These are phyloP conservation scores for Pteromalus puparum DNA, from an alignment of 1,140 invertebrate species.

Conservation along the genomic window DNA sequence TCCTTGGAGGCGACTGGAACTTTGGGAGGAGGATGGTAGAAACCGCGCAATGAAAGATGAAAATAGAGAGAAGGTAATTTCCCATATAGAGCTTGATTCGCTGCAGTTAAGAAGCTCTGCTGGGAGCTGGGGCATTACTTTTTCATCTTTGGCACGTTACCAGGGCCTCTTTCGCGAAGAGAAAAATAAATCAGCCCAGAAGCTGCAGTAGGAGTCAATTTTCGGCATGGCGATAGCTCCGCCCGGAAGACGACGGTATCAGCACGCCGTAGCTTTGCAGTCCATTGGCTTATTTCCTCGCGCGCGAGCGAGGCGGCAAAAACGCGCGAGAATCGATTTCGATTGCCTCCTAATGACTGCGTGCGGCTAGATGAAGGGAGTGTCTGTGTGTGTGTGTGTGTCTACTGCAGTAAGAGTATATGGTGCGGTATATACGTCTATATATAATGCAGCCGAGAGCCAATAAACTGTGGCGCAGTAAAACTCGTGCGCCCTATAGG, in stretches of 20 bases:
- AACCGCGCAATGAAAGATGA: constrained; percentile 30
- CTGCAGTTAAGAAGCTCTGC: background rate
- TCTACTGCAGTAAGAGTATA: no score
- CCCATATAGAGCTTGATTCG: constrained; percentile 7
- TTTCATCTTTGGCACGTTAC: constrained; percentile 10
- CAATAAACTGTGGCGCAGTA: background rate
- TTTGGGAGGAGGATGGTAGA: background rate
- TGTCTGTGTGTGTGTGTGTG: no score
- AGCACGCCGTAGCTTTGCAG: background rate
- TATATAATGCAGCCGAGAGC: no score
- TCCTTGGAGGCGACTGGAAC: background rate
- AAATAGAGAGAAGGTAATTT: constrained; percentile 17
- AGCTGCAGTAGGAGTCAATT: background rate
- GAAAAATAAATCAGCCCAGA: constrained; percentile 9
- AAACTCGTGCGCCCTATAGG: background rate
- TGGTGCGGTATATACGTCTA: no score
- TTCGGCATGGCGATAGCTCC: background rate
- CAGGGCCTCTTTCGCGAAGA: background rate
- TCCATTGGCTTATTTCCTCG: background rate
- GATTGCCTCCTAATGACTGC: background rate
- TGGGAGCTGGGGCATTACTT: background rate
- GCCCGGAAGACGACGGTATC: background rate
- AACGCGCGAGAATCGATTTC: background rate
- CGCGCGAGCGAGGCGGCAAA: background rate
- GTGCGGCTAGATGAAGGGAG: background rate